A percentile compares a stretch with the other conserved stretches of the same genome.
Conservation (phyloP, 1,140 invertebrate genomes). For the Aphis craccivora region DNA sequence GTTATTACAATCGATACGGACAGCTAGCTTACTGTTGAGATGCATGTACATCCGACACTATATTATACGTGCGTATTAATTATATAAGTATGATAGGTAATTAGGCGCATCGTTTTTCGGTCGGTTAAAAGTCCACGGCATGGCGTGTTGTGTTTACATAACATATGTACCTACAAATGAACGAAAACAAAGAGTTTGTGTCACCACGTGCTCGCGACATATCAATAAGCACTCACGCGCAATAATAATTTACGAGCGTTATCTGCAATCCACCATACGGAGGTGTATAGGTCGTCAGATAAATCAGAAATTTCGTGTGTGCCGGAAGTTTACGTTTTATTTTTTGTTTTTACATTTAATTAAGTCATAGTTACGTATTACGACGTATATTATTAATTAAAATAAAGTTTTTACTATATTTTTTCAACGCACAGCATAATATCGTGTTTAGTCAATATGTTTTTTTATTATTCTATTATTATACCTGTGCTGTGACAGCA, state of each 20-base stretch:
- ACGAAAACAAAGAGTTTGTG: conserved; percentile 45
- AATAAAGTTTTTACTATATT: neutral
- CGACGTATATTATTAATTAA: conserved; percentile 4
- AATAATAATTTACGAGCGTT: conserved; percentile 23
- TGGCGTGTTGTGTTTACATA: neutral
- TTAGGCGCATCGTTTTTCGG: neutral
- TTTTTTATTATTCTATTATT: neutral
- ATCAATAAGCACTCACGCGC: neutral
- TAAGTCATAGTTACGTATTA: neutral
- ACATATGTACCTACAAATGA: neutral
- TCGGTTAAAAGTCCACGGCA: conserved; percentile 24
- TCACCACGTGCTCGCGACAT: conserved; percentile 1
- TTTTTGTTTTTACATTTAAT: conserved; percentile 31
- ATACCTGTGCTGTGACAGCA: neutral
- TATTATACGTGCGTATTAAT: neutral
- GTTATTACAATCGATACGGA: neutral
- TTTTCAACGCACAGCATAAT: neutral
- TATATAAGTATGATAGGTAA: neutral
- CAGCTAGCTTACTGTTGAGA: neutral
- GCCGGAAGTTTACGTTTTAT: conserved; percentile 50
- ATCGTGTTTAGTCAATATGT: neutral
- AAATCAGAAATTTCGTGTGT: neutral
- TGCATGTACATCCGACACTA: neutral
- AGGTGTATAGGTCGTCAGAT: conserved; percentile 26
- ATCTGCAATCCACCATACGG: neutral